Evolutionary conservation across 2,113 vertebrate species (phyloP).

Genomic region (Calidris pygmaea): DNA sequence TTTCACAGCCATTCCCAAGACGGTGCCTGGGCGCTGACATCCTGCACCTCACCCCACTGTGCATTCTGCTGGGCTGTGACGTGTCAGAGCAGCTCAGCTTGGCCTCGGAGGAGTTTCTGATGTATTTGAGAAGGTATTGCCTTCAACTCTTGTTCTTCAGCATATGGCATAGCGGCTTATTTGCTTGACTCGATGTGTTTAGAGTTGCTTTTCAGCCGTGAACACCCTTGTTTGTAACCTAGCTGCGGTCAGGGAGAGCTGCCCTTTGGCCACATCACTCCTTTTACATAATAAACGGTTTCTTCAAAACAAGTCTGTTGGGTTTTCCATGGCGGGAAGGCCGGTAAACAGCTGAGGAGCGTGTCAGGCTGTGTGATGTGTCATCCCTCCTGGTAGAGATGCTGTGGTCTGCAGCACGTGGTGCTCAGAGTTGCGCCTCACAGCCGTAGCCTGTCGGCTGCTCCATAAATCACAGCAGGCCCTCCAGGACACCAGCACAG

Average conservation of each 20-base stretch:
- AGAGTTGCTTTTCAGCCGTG: neutral
- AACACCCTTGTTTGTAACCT: neutral
- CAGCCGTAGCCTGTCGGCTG: rapidly evolving
- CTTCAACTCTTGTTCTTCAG: neutral
- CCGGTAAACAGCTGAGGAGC: neutral
- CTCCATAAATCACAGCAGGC: neutral
- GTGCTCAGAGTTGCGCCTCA: neutral
- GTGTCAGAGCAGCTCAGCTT: neutral
- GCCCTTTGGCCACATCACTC: neutral
- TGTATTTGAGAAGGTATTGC: neutral
- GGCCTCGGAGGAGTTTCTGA: neutral
- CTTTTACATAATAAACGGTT: neutral
- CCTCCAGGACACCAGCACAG: rapidly evolving
- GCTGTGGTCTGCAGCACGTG: neutral
- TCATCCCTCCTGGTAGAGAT: rapidly evolving
- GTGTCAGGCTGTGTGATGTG: neutral
- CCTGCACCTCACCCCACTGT: neutral
- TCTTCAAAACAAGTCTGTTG: neutral
- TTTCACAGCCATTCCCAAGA: neutral
- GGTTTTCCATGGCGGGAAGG: neutral
- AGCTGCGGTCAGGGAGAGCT: neutral
- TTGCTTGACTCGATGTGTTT: neutral
- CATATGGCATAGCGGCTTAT: neutral
- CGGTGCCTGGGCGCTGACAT: rapidly evolving
- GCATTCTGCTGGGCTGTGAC: neutral